Evolutionary conservation across 2,113 vertebrate species (phyloP).

Genomic region (Crocuta crocuta): DNA sequence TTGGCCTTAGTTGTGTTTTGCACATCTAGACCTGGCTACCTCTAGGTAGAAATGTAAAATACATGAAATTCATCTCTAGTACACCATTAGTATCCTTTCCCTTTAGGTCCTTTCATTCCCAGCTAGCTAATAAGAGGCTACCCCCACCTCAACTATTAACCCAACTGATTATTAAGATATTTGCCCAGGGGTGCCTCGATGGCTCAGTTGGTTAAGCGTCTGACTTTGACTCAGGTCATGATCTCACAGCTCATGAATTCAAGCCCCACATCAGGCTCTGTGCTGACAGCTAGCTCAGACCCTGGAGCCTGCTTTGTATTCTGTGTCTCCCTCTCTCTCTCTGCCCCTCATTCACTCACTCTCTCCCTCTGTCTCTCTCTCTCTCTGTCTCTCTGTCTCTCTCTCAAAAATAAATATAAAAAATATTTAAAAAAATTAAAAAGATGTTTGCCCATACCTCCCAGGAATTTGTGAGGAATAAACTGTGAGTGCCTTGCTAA

Average conservation of each 20-base stretch:
- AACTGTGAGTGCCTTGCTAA: background rate
- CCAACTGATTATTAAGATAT: background rate
- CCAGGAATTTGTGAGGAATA: constrained; percentile 35
- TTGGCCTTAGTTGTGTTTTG: constrained; percentile 11
- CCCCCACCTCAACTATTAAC: background rate
- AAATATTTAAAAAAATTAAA: too few relatives aligned
- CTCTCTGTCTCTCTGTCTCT: too few relatives aligned
- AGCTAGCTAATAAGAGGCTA: background rate
- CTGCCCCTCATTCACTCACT: too few relatives aligned
- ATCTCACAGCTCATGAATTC: too few relatives aligned
- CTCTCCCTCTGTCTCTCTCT: too few relatives aligned
- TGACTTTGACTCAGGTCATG: too few relatives aligned
- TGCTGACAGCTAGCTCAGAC: too few relatives aligned
- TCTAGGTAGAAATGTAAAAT: background rate
- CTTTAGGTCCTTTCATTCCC: background rate
- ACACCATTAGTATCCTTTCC: background rate
- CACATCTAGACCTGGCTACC: background rate
- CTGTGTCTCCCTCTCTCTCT: too few relatives aligned
- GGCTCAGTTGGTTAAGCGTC: too few relatives aligned
- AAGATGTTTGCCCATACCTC: background rate
- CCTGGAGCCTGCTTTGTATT: too few relatives aligned
- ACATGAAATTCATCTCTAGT: background rate
- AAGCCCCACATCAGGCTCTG: too few relatives aligned
- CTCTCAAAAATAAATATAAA: too few relatives aligned
- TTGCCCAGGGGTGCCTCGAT: background rate